Evolutionary conservation across 2,888 invertebrate species (phyloP).

Genomic region (Gerris lacustris): DNA sequence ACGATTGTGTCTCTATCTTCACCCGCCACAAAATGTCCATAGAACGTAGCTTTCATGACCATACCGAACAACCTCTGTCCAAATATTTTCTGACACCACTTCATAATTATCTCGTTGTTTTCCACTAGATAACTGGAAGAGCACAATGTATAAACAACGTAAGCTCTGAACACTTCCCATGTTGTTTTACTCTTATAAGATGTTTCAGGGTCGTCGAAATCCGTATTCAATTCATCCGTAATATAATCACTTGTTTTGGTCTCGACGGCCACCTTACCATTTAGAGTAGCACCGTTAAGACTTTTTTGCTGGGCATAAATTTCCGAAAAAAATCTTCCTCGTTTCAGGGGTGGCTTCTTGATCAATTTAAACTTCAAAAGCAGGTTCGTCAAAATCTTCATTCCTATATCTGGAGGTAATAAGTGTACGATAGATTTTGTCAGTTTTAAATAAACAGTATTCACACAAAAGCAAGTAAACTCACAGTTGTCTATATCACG

Average conservation of each 20-base stretch:
- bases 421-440: too few species aligned
- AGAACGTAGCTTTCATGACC: constrained; percentile 88
- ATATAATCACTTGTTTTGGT: not conserved
- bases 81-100: constrained; percentile 55
- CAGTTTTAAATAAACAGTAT: too few species aligned
- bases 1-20: constrained; percentile 77
- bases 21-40: constrained; percentile 98
- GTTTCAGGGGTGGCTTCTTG: not conserved
- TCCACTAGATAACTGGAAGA: constrained; percentile 75
- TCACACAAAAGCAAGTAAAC: too few species aligned
- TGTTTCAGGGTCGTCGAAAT: constrained; percentile 75
- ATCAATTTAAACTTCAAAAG: not conserved
- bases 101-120: constrained; percentile 85
- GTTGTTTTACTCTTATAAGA: constrained; percentile 94
- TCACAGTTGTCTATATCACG: too few species aligned
- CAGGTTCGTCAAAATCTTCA: not conserved
- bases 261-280: not conserved
- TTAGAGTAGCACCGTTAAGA: not conserved
- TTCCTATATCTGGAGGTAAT: not conserved
- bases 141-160: constrained; percentile 83
- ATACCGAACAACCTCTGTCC: constrained; percentile 69
- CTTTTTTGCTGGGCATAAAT: not conserved
- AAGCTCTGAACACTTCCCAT: constrained; percentile 76
- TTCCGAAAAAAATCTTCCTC: not conserved
- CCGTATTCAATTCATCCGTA: constrained; percentile 62